Evolutionary conservation across 1,140 invertebrate species (phyloP).

Genomic region (Pseudomyrmex cubaensis): DNA sequence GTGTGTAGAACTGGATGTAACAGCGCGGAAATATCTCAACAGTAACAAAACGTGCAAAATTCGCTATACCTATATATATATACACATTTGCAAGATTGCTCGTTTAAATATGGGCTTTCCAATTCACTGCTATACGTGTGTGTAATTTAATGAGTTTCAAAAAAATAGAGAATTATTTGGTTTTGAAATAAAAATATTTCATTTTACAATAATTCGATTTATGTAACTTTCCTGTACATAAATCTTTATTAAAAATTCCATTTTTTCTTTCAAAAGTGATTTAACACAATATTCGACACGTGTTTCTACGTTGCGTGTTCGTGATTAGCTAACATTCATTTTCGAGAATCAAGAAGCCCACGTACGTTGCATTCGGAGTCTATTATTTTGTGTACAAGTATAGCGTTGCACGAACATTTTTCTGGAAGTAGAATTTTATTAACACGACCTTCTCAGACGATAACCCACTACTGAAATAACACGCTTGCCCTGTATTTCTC

Average conservation of each 20-base stretch:
- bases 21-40: slow-evolving; percentile 9
- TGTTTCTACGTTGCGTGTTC: neutral
- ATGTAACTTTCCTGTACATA: too few relatives aligned
- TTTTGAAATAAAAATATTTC: neutral
- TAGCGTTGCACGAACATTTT: neutral
- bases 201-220: neutral
- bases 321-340: too few relatives aligned
- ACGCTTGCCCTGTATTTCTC: neutral
- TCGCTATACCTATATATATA: neutral
- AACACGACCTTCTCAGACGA: slow-evolving; percentile 5
- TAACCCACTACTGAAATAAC: slow-evolving; percentile 5
- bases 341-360: neutral
- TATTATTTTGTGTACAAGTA: neutral
- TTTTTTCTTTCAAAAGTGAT: too few relatives aligned
- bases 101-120: neutral
- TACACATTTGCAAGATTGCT: neutral
- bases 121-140: neutral
- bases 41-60: slow-evolving; percentile 28
- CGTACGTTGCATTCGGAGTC: neutral
- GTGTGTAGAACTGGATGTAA: neutral
- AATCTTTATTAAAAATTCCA: too few relatives aligned
- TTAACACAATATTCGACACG: too few relatives aligned
- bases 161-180: neutral
- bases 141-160: neutral
- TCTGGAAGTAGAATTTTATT: slow-evolving; percentile 16